Evolutionary conservation across 2,888 invertebrate genomes (phyloP), one percentile per base, ranked within the genome.

Genomic region (Thalpophila matura): DNA sequence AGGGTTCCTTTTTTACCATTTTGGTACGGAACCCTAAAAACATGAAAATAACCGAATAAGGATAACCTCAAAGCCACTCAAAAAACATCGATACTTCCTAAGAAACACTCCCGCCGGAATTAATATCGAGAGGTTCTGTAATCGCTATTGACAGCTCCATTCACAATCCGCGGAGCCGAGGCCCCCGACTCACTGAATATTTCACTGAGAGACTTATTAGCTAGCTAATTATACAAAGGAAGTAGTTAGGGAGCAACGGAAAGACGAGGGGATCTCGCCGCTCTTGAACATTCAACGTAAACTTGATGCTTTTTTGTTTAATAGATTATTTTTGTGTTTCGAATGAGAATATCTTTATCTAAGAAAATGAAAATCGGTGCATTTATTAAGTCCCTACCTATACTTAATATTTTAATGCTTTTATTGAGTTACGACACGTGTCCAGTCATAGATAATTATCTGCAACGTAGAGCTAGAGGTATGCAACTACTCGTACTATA

Each of bases 141-240:
- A 92, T 91, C 84, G 82, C 70, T 86, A 91, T 91, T 87, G 91
- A 91, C 91, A 89, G 87, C 83, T 88, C 86, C 85, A 85, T 86
- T 88, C 86, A 83, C 79, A 75, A 70, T 74, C 68, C 77, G 68
- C 73, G 74, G 68, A 63, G 70, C 78, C 78, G 79, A 71, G 58
- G 45, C 72, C 82, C 78, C 79, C 85, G 80, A 83, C 79, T 84
- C 86, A 84, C 85, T 89, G 90, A 89, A 89, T 91, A 90, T 89
- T 89, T 88, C 89, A 87, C 83, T 83, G 86, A 81, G 87, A 85
- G 88, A 87, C 91, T 91, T 93, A 93, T 93, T 93, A 92, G 89
- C 86, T 72, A 69, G 85, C 90, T 94, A 93, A 94, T 93, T 94
- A 94, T 92, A 90, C 90, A 87, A 87, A 92, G 92, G 91, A 94